phyloP scores from a whole-genome alignment of 2,888 invertebrate species.

The Sepiola atlantica region DNA sequence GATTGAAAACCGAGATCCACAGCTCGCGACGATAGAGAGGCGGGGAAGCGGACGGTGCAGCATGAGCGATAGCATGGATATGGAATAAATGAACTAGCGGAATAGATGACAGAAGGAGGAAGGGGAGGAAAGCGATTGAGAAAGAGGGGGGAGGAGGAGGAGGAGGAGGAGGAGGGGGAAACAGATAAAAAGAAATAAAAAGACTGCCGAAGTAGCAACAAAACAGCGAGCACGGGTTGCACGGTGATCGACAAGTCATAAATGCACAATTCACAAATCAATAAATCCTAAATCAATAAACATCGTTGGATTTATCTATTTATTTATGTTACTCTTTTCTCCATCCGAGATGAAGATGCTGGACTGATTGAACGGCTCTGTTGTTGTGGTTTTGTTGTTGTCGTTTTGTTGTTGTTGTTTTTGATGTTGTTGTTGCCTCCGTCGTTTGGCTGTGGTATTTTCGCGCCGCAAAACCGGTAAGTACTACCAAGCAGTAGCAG shows the following conservation, averaged over 20 bases:
- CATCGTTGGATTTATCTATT: not conserved
- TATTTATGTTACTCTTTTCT: not conserved
- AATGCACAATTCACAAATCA: slow-evolving; percentile 10
- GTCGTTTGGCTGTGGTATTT: too few relatives aligned
- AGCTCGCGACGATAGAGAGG: too few relatives aligned
- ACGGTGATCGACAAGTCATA: not conserved
- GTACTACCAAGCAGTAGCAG: not conserved
- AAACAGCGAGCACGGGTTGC: not conserved
- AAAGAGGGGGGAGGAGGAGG: not conserved
- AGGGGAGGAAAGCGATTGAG: not conserved
- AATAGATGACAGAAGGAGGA: too few relatives aligned
- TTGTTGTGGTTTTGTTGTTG: not conserved
- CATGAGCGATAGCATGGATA: too few relatives aligned
- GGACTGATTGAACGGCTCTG: not conserved
- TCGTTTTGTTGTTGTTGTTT: too few relatives aligned
- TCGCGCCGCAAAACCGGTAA: not conserved
- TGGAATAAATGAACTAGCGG: too few relatives aligned
- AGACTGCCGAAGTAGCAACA: not conserved
- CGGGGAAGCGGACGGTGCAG: too few relatives aligned
- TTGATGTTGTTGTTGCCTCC: not conserved
- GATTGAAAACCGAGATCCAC: too few relatives aligned
- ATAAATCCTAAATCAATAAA: too few relatives aligned
- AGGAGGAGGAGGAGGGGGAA: not conserved
- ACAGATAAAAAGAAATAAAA: not conserved
- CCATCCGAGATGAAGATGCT: not conserved